These are phyloP conservation scores for Leptinotarsa tumamoca DNA, from an alignment of 2,888 invertebrate genomes.

Conservation along the genomic window DNA sequence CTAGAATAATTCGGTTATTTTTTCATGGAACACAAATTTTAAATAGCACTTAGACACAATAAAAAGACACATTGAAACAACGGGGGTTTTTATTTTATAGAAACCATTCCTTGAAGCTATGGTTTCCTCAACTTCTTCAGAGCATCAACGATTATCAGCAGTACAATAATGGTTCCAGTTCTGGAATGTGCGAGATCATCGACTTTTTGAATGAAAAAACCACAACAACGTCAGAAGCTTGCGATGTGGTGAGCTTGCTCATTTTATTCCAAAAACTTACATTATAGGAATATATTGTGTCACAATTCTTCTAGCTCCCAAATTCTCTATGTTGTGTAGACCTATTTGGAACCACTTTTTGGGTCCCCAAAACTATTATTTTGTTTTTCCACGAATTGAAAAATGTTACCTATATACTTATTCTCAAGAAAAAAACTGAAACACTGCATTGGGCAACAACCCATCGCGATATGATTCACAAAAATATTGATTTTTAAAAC, in stretches of 20 bases:
- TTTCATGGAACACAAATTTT: neutral
- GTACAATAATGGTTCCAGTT: slow-evolving; percentile 17
- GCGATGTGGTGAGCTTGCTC: neutral
- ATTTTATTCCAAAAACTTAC: neutral
- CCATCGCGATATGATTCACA: no score
- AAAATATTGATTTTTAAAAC: no score
- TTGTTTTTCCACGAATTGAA: no score
- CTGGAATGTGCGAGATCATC: neutral
- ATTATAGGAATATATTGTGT: no score
- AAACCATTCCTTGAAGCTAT: slow-evolving; percentile 29
- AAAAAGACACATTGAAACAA: neutral
- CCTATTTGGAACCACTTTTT: no score
- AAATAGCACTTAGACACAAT: no score
- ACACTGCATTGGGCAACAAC: no score
- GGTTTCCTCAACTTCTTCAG: slow-evolving; percentile 39
- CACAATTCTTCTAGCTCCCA: no score
- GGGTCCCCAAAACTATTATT: no score
- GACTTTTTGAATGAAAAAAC: neutral
- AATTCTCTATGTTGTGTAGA: no score
- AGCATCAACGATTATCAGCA: slow-evolving; percentile 28
- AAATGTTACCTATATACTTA: no score
- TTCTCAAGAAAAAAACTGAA: no score
- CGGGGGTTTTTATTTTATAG: slow-evolving; percentile 23
- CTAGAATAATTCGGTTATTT: neutral
- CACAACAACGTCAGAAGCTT: neutral